Evolutionary conservation across 1,140 invertebrate species (phyloP).

Genomic region (Gonatopus flavifemur): DNA sequence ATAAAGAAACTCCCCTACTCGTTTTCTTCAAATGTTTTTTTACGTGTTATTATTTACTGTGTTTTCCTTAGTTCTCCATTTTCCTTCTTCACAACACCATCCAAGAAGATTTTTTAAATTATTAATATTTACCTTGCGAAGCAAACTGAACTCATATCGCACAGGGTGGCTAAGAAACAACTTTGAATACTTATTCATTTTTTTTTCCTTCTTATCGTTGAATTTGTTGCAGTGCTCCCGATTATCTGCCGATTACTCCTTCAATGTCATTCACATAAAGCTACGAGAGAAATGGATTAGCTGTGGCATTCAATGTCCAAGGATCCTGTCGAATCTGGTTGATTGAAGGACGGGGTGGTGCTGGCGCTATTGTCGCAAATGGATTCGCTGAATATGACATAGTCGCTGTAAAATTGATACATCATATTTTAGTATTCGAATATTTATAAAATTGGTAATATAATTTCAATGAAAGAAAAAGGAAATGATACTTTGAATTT

Average conservation of each 20-base stretch:
- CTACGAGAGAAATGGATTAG: slow-evolving; percentile 59
- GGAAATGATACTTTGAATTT: too few species aligned
- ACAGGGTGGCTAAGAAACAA: slow-evolving; percentile 43
- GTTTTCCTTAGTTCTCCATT: too few species aligned
- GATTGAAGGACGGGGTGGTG: slow-evolving; percentile 55
- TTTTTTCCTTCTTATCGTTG: too few species aligned
- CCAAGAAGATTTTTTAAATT: too few species aligned
- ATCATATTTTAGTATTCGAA: too few species aligned
- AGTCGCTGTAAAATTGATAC: slow-evolving; percentile 46
- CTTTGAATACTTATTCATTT: slow-evolving; percentile 38
- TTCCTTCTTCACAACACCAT: too few species aligned
- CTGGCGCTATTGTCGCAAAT: slow-evolving; percentile 52
- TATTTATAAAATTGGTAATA: too few species aligned
- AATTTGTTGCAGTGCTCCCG: slow-evolving; percentile 39
- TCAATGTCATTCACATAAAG: slow-evolving; percentile 30
- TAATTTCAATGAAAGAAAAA: too few species aligned
- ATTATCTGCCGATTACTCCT: slow-evolving; percentile 31
- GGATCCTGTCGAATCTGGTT: slow-evolving; percentile 59
- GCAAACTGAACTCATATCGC: slow-evolving; percentile 42
- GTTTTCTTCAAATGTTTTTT: too few species aligned
- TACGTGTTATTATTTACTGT: too few species aligned
- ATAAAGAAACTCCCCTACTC: too few species aligned
- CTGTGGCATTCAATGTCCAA: slow-evolving; percentile 48
- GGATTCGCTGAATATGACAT: slow-evolving; percentile 53
- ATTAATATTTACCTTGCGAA: too few species aligned